A percentile compares a stretch with the other conserved stretches of the same genome.
phyloP scores from a whole-genome alignment of 2,888 invertebrate genomes.

The Cryptocheilus praepositus region DNA sequence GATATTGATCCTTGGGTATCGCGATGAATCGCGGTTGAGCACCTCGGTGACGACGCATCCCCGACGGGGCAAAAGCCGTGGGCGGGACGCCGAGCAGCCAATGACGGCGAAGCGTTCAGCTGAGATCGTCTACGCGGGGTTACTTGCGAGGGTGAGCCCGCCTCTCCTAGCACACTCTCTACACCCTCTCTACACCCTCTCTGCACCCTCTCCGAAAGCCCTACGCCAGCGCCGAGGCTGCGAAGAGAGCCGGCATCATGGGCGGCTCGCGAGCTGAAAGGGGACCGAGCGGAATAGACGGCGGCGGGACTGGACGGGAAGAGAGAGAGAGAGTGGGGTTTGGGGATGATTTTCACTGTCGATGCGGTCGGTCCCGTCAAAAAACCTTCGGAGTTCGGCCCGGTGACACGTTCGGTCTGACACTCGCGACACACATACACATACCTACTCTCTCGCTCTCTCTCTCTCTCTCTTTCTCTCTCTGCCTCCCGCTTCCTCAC shows the following conservation, averaged over 20 bases:
- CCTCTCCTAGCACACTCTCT: background rate
- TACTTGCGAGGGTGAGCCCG: background rate
- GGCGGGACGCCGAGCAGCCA: background rate
- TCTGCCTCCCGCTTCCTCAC: no score
- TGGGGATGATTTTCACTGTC: slow-evolving; percentile 48
- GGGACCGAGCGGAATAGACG: slow-evolving; percentile 17
- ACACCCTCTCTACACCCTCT: no score
- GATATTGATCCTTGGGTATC: slow-evolving; percentile 5
- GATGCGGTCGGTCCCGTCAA: slow-evolving; percentile 46
- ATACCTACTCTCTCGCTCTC: slow-evolving; percentile 2
- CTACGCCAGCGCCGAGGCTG: no score
- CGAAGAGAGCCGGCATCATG: slow-evolving; percentile 19
- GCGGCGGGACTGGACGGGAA: background rate
- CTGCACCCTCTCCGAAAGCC: background rate
- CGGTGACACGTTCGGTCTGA: slow-evolving; percentile 36
- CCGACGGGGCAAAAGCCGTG: background rate
- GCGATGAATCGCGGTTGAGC: slow-evolving; percentile 5
- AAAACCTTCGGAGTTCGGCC: slow-evolving; percentile 47
- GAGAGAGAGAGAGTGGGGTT: background rate
- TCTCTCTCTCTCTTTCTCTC: slow-evolving; percentile 2
- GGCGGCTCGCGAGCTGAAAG: slow-evolving; percentile 9
- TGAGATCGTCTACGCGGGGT: background rate
- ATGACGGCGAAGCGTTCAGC: background rate
- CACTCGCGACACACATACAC: background rate
- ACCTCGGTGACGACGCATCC: background rate